Conservation (phyloP, 2,797 vertebrate genomes). For the Brachyalestes nurse region DNA sequence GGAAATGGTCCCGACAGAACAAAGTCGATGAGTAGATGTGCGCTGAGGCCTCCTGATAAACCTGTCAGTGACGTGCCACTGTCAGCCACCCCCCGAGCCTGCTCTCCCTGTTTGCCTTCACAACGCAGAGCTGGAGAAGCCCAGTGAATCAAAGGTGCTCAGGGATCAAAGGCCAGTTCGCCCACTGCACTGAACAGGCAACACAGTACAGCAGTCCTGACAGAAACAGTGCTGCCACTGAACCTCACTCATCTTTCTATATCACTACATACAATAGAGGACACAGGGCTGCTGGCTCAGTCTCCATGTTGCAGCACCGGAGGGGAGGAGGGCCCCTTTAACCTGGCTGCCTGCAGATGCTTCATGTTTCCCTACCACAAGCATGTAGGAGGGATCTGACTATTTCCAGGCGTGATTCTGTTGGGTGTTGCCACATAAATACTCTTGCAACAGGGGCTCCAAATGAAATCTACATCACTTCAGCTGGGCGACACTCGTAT, state of each 20-base stretch:
- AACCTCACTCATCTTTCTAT: slow-evolving; percentile 35
- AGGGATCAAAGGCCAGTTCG: slow-evolving; percentile 54
- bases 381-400: neutral
- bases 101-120: slow-evolving; percentile 5
- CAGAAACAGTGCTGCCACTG: slow-evolving; percentile 30
- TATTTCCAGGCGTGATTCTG: neutral
- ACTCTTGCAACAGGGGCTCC: neutral
- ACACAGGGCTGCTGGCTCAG: slow-evolving; percentile 2
- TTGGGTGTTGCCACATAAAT: neutral
- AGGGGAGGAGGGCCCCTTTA: neutral
- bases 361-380: neutral
- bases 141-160: slow-evolving; percentile 48
- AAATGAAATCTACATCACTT: neutral
- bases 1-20: slow-evolving; percentile 34
- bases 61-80: slow-evolving; percentile 18
- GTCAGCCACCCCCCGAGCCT: slow-evolving; percentile 19
- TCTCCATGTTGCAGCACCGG: too few relatives aligned
- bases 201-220: slow-evolving; percentile 35
- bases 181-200: slow-evolving; percentile 14
- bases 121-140: slow-evolving; percentile 18
- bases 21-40: neutral
- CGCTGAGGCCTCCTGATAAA: slow-evolving; percentile 23
- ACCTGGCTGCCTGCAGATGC: slow-evolving; percentile 19
- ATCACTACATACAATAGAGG: slow-evolving; percentile 30
- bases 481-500: neutral